These are phyloP conservation scores for Delia radicum DNA, from an alignment of 1,140 invertebrate genomes.

Conservation along the genomic window DNA sequence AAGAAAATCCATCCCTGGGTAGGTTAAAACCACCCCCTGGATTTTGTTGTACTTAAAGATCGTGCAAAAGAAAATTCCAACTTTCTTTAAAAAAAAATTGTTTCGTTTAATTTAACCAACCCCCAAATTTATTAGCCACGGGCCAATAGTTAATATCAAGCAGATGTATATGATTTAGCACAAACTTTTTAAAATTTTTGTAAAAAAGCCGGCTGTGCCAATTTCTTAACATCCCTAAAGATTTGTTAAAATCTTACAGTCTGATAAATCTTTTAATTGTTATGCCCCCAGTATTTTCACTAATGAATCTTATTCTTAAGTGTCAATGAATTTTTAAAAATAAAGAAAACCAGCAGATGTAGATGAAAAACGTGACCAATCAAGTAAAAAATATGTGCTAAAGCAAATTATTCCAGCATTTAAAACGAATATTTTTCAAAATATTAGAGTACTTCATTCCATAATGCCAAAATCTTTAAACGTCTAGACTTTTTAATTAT, in stretches of 20 bases:
- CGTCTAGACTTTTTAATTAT: slow-evolving; percentile 1
- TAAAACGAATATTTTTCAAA: not conserved
- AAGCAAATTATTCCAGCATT: not conserved
- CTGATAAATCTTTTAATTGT: slow-evolving; percentile 13
- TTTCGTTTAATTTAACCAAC: not conserved
- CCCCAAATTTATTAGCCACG: slow-evolving; percentile 6
- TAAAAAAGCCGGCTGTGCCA: slow-evolving; percentile 15
- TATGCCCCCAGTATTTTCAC: not conserved
- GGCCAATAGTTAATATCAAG: not conserved
- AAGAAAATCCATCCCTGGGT: not conserved
- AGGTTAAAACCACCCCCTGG: slow-evolving; percentile 4
- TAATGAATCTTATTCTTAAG: not conserved
- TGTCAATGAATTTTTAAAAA: not conserved
- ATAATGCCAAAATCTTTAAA: too few relatives aligned
- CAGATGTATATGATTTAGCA: not conserved
- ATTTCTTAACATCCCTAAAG: not conserved
- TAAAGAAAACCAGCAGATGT: not conserved
- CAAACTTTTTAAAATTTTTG: not conserved
- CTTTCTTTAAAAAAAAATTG: not conserved
- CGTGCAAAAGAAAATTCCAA: not conserved
- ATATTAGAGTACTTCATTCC: not conserved
- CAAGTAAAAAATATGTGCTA: too few relatives aligned
- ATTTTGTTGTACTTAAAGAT: not conserved
- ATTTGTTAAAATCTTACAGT: not conserved
- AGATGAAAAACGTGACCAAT: not conserved